Evolutionary conservation across 2,888 invertebrate species (phyloP), one percentile per base, ranked within the genome.

Genomic region (Cerceris rybyensis): DNA sequence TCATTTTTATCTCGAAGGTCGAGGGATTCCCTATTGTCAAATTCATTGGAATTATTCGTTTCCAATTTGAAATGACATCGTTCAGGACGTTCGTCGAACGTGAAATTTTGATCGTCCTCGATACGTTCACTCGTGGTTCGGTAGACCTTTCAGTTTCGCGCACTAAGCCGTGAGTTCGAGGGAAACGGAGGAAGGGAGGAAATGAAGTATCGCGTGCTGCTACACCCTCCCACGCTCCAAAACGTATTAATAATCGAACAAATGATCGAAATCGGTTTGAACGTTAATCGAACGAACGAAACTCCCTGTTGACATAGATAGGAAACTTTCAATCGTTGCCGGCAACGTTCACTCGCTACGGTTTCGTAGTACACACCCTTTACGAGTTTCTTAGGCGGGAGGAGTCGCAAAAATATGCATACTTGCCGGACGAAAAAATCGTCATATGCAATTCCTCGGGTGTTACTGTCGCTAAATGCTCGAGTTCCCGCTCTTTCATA

Each of bases 401-500:
- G 70, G 11, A 50, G 41, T 39, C n/a, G 52, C 43, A 64, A 59
- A 64, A 70, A 57, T 64, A 42, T 39, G 70, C 17, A 64, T 43
- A 50, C 49, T 50, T 16, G 55, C 46, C n/a, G 8, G 39, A 63
- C 9, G 4, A 39, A 61, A 57, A 43, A 50, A 14, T 52, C 50
- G 14, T 49, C 59, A 49, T 67, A 59, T 46, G 60, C 57, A 61
- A 70, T 78, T 69, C 14, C 17, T 17, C 14, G 13, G 28, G 16
- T 6, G 13, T 14, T 55, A 43, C 52, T 43, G 61, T 49, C 57
- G 60, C 54, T 49, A 63, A 50, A 73, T 57, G 68, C 64, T 64
- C 68, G 52, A 68, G 43, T 74, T 74, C 68, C 57, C 74, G 64
- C 68, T 68, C 49, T n/a, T 2, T n/a, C 28, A 16, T 55, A 39